A percentile compares a stretch with the other conserved stretches of the same genome.
Evolutionary conservation across 2,888 invertebrate genomes (phyloP).

Genomic region (Caenorhabditis sp.): DNA sequence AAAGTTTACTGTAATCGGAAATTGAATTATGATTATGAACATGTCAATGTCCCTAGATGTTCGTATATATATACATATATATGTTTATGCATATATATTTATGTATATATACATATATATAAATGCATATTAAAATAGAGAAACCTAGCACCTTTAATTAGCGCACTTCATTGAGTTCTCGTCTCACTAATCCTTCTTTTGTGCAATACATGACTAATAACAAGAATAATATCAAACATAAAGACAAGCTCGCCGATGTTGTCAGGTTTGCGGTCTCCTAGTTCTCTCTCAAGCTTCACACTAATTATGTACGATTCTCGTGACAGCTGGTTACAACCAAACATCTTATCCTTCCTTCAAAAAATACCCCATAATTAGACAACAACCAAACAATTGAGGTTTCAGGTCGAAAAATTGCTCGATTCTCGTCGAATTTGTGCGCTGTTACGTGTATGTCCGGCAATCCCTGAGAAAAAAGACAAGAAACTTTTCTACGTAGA

Average conservation of each 20-base stretch:
- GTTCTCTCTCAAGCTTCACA: too few species aligned
- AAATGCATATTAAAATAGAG: not conserved
- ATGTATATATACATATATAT: too few species aligned
- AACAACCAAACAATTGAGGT: not conserved
- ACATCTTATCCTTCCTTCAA: not conserved
- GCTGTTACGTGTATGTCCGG: conserved; percentile 40
- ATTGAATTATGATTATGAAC: not conserved
- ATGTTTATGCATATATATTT: too few species aligned
- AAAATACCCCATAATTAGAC: not conserved
- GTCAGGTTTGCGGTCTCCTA: too few species aligned
- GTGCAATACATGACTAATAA: not conserved
- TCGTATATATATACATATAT: too few species aligned
- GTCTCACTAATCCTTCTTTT: not conserved
- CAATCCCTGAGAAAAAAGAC: not conserved
- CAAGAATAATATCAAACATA: not conserved
- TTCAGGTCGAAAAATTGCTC: conserved; percentile 49
- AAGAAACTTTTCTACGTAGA: not conserved
- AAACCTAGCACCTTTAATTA: not conserved
- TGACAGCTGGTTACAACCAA: not conserved
- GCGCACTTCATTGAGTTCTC: not conserved
- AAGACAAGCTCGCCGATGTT: too few species aligned
- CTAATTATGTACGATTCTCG: not conserved
- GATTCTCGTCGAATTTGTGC: conserved; percentile 48
- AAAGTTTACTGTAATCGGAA: not conserved
- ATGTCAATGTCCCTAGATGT: too few species aligned